A percentile compares a stretch with the other conserved stretches of the same genome.
Conservation (phyloP, 2,113 vertebrate genomes). For the Cepphus grylle region DNA sequence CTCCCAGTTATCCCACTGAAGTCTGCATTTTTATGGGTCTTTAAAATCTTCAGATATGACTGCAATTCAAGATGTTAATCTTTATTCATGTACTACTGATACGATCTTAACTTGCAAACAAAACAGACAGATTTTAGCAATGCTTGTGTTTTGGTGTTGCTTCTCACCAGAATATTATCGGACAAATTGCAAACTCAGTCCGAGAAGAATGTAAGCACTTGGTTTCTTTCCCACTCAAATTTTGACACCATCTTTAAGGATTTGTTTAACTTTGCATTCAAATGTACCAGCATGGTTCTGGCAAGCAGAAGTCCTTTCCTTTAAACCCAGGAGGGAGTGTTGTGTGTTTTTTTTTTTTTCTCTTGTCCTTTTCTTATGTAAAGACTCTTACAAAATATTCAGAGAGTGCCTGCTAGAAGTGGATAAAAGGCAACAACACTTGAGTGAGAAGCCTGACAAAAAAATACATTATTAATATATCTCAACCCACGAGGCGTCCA, state of each 20-base stretch:
- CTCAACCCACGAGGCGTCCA: not conserved
- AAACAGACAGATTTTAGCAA: constrained; percentile 19
- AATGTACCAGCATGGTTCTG: not conserved
- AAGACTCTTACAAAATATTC: not conserved
- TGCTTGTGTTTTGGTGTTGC: not conserved
- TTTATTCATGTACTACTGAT: constrained; percentile 24
- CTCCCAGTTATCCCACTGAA: not conserved
- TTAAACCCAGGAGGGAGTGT: not conserved
- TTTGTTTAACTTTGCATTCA: constrained; percentile 14
- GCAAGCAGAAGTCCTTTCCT: not conserved
- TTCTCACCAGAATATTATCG: not conserved
- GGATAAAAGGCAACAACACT: constrained; percentile 2
- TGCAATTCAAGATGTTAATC: constrained; percentile 26
- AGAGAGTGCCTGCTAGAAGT: not conserved
- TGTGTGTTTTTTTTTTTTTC: not conserved
- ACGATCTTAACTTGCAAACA: constrained; percentile 32
- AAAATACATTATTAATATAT: not conserved
- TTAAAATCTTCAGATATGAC: constrained; percentile 6
- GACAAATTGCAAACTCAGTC: not conserved
- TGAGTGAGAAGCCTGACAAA: not conserved
- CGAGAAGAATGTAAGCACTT: not conserved
- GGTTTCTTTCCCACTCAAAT: not conserved
- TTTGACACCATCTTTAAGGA: not conserved
- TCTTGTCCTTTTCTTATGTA: not conserved
- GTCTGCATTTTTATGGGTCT: constrained; percentile 1